phyloP scores from a whole-genome alignment of 30 jellyfish, hydroid and myxozoan genomes.

The Catostylus mosaicus region DNA sequence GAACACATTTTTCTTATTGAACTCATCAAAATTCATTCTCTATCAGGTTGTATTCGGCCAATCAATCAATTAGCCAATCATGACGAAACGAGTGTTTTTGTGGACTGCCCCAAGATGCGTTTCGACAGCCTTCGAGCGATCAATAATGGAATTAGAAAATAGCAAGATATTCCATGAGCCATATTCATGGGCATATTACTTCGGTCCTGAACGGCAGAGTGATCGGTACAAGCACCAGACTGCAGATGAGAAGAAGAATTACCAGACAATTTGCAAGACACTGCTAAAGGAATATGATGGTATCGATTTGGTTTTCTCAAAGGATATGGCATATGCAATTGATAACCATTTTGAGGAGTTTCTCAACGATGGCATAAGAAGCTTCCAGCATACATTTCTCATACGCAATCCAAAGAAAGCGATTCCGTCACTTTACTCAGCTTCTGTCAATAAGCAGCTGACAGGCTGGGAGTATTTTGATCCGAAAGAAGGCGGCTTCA shows the following conservation, averaged over 20 bases:
- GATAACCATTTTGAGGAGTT: constrained; percentile 69
- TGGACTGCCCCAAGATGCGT: constrained; percentile 98
- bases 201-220: constrained; percentile 96
- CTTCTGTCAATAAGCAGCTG: constrained; percentile 75
- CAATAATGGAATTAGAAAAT: constrained; percentile 85
- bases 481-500: constrained; percentile 81
- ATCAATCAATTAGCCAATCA: neutral
- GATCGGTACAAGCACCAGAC: constrained; percentile 63
- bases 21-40: too few relatives aligned
- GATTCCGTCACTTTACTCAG: constrained; percentile 78
- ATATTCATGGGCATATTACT: constrained; percentile 74
- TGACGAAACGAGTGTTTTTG: constrained; percentile 80
- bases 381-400: constrained; percentile 82
- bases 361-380: constrained; percentile 47
- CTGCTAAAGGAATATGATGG: constrained; percentile 79
- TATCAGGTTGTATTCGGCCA: too few relatives aligned
- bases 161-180: constrained; percentile 94
- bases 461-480: constrained; percentile 94
- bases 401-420: constrained; percentile 90
- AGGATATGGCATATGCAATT: constrained; percentile 83
- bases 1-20: too few relatives aligned
- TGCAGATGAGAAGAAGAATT: constrained; percentile 39
- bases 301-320: constrained; percentile 77
- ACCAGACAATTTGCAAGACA: constrained; percentile 31
- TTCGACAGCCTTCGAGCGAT: constrained; percentile 95